Evolutionary conservation across 2,888 invertebrate species (phyloP).

Genomic region (Steinernema hermaphroditum): DNA sequence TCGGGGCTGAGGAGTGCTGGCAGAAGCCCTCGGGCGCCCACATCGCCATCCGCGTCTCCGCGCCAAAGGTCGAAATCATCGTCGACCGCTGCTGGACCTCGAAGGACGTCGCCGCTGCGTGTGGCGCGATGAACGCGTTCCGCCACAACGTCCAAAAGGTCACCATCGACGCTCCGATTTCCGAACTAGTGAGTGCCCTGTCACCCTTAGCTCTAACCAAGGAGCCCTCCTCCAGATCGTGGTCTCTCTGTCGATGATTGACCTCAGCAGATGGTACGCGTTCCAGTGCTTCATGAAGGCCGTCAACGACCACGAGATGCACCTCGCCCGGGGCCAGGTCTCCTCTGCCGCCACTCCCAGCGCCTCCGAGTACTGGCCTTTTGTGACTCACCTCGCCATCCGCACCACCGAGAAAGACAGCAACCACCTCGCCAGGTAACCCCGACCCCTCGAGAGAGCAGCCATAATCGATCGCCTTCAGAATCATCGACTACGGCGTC

Average conservation of each 20-base stretch:
- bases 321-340: conserved; percentile 34
- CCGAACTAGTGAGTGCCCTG: conserved; percentile 54
- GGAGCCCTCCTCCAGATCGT: conserved; percentile 53
- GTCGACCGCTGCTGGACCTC: conserved; percentile 57
- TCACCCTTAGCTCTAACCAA: conserved; percentile 26
- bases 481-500: conserved; percentile 64
- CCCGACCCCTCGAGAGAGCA: no score
- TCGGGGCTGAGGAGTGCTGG: neutral
- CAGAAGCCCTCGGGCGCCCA: neutral
- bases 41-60: neutral
- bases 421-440: conserved; percentile 55
- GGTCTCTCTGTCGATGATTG: conserved; percentile 57
- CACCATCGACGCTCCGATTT: conserved; percentile 59
- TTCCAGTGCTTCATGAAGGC: conserved; percentile 64
- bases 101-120: conserved; percentile 51
- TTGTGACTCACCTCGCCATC: conserved; percentile 51
- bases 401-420: conserved; percentile 57
- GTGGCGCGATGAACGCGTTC: conserved; percentile 53
- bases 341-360: conserved; percentile 16
- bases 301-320: conserved; percentile 45
- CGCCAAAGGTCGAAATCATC: conserved; percentile 38
- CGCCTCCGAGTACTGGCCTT: conserved; percentile 54
- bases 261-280: conserved; percentile 62
- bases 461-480: conserved; percentile 39
- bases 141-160: conserved; percentile 50